These are phyloP conservation scores for Merops nubicus DNA, from an alignment of 2,113 vertebrate species.

Conservation along the genomic window DNA sequence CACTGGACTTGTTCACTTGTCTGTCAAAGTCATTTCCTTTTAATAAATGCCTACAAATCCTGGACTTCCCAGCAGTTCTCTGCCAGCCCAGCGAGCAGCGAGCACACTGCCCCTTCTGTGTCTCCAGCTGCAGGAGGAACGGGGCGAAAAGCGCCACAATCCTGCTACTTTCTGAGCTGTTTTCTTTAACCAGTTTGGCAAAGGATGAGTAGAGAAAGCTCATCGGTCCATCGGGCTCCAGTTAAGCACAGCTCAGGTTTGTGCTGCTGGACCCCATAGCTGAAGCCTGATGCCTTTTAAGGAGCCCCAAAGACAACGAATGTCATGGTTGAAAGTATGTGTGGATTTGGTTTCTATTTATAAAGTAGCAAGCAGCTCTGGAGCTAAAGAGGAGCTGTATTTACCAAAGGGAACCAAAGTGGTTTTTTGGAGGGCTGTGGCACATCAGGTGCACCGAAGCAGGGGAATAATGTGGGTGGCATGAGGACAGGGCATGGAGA, in stretches of 20 bases:
- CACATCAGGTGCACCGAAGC: not conserved
- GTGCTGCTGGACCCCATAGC: not conserved
- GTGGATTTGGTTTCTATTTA: constrained; percentile 78
- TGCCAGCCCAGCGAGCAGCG: not conserved
- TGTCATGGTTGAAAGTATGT: constrained; percentile 71
- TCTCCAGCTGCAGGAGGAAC: not conserved
- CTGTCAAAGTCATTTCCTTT: not conserved
- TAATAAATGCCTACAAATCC: not conserved
- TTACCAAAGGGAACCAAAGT: not conserved
- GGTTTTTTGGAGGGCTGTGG: not conserved
- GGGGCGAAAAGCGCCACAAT: not conserved
- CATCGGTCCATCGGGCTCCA: not conserved
- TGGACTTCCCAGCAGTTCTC: not conserved
- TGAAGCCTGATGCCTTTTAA: constrained; percentile 75
- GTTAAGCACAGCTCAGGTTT: not conserved
- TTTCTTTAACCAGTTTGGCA: not conserved
- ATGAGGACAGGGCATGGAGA: not conserved
- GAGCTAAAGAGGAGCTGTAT: not conserved
- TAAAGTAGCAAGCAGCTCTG: constrained; percentile 40
- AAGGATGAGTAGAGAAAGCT: not conserved
- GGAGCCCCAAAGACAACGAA: constrained; percentile 77
- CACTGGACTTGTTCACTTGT: not conserved
- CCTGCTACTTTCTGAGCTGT: not conserved
- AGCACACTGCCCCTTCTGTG: not conserved
- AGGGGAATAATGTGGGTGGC: not conserved